phyloP scores from a whole-genome alignment of 2,888 invertebrate genomes.

The Drosophila anceps region DNA sequence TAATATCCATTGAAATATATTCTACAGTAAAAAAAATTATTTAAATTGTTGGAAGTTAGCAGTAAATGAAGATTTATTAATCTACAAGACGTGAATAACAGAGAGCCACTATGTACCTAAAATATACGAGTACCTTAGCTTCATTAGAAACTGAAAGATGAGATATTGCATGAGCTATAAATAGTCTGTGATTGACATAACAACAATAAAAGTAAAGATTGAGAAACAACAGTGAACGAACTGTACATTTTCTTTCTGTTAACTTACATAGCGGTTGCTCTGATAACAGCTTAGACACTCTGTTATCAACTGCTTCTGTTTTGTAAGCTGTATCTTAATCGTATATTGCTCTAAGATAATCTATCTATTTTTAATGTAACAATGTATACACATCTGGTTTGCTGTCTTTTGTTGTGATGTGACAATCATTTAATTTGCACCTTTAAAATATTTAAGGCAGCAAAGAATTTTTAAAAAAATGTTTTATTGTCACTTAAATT shows the following conservation, averaged over 20 bases:
- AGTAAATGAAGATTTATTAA: neutral
- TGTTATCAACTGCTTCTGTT: neutral
- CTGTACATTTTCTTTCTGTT: neutral
- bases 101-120: neutral
- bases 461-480: conserved; percentile 27
- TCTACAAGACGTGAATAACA: neutral
- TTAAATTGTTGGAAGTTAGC: neutral
- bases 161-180: neutral
- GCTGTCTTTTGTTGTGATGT: conserved; percentile 12
- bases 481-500: conserved; percentile 10
- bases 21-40: neutral
- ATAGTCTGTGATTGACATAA: neutral
- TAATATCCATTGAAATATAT: conserved; percentile 19
- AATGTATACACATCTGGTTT: conserved; percentile 5
- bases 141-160: neutral
- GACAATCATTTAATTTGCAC: conserved; percentile 23
- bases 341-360: conserved; percentile 2
- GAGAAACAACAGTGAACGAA: neutral
- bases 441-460: conserved; percentile 41
- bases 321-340: conserved; percentile 1
- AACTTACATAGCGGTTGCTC: neutral
- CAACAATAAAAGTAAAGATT: neutral
- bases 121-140: neutral
- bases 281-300: neutral
- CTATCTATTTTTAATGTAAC: neutral